These are phyloP conservation scores for Clarias platycephalus DNA, from an alignment of 2,797 vertebrate genomes.

Conservation along the genomic window DNA sequence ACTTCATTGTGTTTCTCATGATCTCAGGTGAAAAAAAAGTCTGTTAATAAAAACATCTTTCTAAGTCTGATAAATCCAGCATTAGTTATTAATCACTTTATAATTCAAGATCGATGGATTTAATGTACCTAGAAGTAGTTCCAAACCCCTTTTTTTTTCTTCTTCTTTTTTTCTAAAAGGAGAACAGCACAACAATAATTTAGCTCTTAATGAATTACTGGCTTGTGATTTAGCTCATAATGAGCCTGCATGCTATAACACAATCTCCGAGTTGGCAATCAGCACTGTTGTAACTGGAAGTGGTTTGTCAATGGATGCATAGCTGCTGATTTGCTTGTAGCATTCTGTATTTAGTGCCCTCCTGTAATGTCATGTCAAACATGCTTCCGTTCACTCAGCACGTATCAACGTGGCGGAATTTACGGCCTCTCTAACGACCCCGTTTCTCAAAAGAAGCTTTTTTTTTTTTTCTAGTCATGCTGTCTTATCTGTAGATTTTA, in stretches of 20 bases:
- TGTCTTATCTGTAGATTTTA: conserved; percentile 60
- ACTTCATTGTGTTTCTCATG: background rate
- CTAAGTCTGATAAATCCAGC: background rate
- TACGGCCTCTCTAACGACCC: conserved; percentile 47
- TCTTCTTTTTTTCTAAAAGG: background rate
- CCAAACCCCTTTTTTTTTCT: background rate
- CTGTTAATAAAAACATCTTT: background rate
- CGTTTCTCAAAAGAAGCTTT: conserved; percentile 47
- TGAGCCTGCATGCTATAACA: background rate
- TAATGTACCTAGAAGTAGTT: background rate
- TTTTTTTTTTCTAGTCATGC: conserved; percentile 44
- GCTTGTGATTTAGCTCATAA: background rate
- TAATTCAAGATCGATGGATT: background rate
- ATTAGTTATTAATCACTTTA: background rate
- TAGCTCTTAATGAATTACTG: background rate
- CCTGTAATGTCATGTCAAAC: conserved; percentile 42
- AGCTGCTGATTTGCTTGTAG: conserved; percentile 20
- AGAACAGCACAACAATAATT: background rate
- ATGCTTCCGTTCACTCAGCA: conserved; percentile 45
- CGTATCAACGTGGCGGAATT: conserved; percentile 54
- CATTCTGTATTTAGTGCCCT: conserved; percentile 18
- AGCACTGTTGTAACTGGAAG: conserved; percentile 3
- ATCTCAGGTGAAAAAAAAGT: background rate
- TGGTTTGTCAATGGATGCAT: conserved; percentile 27
- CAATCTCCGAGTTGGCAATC: background rate